These are phyloP conservation scores for Lethrus apterus DNA, from an alignment of 1,140 invertebrate species.

Conservation along the genomic window DNA sequence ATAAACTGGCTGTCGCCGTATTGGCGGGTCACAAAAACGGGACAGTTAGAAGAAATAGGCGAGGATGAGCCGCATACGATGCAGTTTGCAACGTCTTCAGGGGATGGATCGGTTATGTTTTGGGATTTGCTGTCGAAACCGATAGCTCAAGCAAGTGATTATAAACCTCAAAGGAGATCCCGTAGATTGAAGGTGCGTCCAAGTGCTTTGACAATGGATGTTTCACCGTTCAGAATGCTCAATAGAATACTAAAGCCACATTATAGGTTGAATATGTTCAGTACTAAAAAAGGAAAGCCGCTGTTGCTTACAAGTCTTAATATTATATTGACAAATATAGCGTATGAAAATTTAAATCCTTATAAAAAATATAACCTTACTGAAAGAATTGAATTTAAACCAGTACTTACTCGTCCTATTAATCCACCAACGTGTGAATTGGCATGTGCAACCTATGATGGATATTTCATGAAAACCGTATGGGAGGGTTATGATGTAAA, in stretches of 20 bases:
- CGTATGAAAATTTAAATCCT: slow-evolving; percentile 25
- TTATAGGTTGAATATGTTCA: slow-evolving; percentile 45
- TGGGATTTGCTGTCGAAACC: slow-evolving; percentile 56
- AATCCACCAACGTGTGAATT: slow-evolving; percentile 5
- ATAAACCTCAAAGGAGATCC: slow-evolving; percentile 44
- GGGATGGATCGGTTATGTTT: slow-evolving; percentile 59
- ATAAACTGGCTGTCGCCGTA: slow-evolving; percentile 58
- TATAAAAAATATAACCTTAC: slow-evolving; percentile 28
- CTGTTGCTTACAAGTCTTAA: slow-evolving; percentile 39
- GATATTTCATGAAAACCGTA: slow-evolving; percentile 45
- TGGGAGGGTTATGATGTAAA: slow-evolving; percentile 57
- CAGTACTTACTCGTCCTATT: slow-evolving; percentile 12
- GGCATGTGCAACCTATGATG: slow-evolving; percentile 26
- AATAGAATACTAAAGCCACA: slow-evolving; percentile 52
- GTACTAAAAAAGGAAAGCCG: slow-evolving; percentile 29
- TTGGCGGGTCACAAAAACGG: slow-evolving; percentile 51
- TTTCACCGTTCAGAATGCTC: slow-evolving; percentile 49
- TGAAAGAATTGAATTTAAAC: slow-evolving; percentile 25
- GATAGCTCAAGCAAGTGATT: slow-evolving; percentile 38
- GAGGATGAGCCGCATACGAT: slow-evolving; percentile 44
- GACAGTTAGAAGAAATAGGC: slow-evolving; percentile 43
- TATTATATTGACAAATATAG: slow-evolving; percentile 27
- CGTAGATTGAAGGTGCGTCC: slow-evolving; percentile 45
- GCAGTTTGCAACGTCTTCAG: slow-evolving; percentile 56
- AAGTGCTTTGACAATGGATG: slow-evolving; percentile 44